These are phyloP conservation scores for Arctocebus calabarensis DNA, from an alignment of 2,797 vertebrate species.

Conservation along the genomic window DNA sequence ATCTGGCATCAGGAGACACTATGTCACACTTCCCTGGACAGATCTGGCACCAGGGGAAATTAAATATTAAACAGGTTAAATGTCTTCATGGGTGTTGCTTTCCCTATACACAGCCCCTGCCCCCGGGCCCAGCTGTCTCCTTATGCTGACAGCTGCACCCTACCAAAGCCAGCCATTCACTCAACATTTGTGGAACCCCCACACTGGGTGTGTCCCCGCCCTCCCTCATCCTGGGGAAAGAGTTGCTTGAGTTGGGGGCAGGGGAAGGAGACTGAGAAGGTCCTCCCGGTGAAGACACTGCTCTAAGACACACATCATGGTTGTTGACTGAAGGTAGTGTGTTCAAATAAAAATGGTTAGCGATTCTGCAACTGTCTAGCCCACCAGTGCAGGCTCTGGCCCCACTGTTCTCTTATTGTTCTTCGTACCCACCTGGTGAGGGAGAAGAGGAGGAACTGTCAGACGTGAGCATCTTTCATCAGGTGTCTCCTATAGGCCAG, in stretches of 20 bases:
- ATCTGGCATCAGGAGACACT: background rate
- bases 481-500: background rate
- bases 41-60: background rate
- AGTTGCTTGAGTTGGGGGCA: background rate
- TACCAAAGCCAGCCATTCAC: no score
- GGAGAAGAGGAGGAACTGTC: background rate
- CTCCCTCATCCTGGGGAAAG: background rate
- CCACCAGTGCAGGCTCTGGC: fast-evolving
- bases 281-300: background rate
- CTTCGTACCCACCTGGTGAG: background rate
- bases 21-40: background rate
- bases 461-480: background rate
- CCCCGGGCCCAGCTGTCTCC: background rate
- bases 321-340: background rate
- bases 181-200: background rate
- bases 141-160: background rate
- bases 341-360: background rate
- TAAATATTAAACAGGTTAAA: background rate
- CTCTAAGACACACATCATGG: background rate
- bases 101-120: background rate
- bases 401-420: background rate
- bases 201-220: background rate
- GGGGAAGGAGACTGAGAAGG: background rate
- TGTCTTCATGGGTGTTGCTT: background rate
- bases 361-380: background rate